Evolutionary conservation across 2,113 vertebrate species (phyloP), one percentile per base, ranked within the genome.

Genomic region (Symphodus melops): DNA sequence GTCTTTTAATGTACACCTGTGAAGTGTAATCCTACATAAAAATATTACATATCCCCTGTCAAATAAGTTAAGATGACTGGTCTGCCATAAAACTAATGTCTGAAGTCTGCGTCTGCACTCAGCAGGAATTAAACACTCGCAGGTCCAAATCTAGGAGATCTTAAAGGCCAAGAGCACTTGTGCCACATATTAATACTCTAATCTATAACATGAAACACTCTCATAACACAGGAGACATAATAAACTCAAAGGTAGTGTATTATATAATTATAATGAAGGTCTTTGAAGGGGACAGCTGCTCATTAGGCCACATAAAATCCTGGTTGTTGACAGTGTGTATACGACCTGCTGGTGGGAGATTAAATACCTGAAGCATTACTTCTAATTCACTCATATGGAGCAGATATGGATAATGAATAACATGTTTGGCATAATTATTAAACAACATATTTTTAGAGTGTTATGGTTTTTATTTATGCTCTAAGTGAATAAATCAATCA

Each of bases 251-350:
- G 23, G 72, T 75, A 46, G 41, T 11, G 23, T 10, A 39, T 55
- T 77, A 54, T 65, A 46, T 69, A 72, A 48, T 36, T 14, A 64
- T 79, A 75, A 62, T 72, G n/a, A 70, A 48, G 33, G 41, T 62
- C 56, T 63, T 65, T 72, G 17, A 55, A 64, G 28, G 19, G 39
- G 57, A 66, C 66, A 72, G 75, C 81, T 86, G 74, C 66, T 89
- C 70, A 87, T 86, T 85, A 89, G 68, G 33, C 17, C 57, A 74
- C 67, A 81, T 52, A 44, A 84, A 81, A 60, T 51, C 28, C 37
- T 21, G 7, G 5, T 55, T 42, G 58, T 51, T 63, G 10, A 68
- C 13, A 9, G 33, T 61, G 52, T 44, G 19, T 37, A 8, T n/a
- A 21, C 21, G 61, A 62, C 19, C 37, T 55, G 33, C 19, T 59